phyloP scores from a whole-genome alignment of 2,113 vertebrate genomes.

The Penelope pileata region DNA sequence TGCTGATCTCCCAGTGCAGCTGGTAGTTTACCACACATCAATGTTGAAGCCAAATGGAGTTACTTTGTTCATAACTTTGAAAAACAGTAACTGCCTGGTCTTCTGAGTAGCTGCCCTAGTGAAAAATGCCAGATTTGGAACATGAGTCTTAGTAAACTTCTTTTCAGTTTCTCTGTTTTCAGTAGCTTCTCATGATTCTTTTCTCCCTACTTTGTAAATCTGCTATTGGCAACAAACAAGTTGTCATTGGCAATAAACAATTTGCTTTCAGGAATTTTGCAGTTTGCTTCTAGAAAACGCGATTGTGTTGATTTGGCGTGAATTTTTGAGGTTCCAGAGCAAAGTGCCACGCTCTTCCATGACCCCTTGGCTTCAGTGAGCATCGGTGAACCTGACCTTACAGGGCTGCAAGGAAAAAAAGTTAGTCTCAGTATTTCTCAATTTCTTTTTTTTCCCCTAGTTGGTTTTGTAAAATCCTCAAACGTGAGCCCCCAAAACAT shows the following conservation, averaged over 20 bases:
- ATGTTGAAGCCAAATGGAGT: neutral
- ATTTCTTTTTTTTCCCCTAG: neutral
- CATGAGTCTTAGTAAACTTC: neutral
- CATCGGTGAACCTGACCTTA: neutral
- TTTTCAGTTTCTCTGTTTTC: neutral
- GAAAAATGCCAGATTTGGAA: neutral
- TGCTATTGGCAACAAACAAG: neutral
- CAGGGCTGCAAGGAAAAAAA: neutral
- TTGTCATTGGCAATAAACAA: neutral
- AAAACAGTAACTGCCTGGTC: neutral
- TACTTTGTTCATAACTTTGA: neutral
- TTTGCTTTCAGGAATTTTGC: neutral
- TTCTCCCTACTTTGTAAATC: neutral
- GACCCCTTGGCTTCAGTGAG: neutral
- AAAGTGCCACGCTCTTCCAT: neutral
- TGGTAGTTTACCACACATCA: neutral
- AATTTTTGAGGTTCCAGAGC: neutral
- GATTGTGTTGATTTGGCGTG: neutral
- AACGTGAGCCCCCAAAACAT: neutral
- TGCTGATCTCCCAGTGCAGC: neutral
- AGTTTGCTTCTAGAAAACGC: neutral
- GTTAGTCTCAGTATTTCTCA: neutral
- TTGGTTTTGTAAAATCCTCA: neutral
- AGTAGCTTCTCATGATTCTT: neutral
- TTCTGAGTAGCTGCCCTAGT: neutral